phyloP scores from a whole-genome alignment of 2,797 vertebrate species.

The Hemitrygon akajei region DNA sequence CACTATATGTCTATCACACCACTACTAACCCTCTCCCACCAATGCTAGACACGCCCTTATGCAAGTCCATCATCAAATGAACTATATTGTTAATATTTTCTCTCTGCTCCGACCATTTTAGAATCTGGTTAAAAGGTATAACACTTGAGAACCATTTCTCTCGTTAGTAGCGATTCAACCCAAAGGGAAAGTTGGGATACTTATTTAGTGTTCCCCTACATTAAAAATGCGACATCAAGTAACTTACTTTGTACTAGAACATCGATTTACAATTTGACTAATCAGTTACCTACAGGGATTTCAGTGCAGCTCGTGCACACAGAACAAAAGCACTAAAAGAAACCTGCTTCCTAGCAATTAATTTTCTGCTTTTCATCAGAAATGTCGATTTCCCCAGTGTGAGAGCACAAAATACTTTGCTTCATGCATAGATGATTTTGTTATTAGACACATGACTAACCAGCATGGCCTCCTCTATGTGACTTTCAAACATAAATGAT shows the following conservation, averaged over 20 bases:
- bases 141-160: slow-evolving; percentile 63
- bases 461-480: not conserved
- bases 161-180: not conserved
- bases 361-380: not conserved
- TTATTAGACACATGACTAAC: not conserved
- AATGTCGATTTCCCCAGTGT: not conserved
- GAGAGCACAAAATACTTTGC: not conserved
- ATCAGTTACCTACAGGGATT: not conserved
- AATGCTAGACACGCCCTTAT: no score
- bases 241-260: not conserved
- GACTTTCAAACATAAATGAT: not conserved
- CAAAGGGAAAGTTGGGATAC: not conserved
- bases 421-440: not conserved
- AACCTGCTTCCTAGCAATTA: not conserved
- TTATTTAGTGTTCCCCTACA: not conserved
- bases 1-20: slow-evolving; percentile 72
- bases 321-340: not conserved
- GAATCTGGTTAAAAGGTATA: slow-evolving; percentile 73
- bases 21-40: slow-evolving; percentile 15
- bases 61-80: no score
- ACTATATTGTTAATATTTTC: no score
- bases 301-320: not conserved
- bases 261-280: not conserved
- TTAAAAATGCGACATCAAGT: not conserved
- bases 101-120: no score